Conservation (phyloP, 92 coral and sea anemone species). For the Palythoa caribaeorum region DNA sequence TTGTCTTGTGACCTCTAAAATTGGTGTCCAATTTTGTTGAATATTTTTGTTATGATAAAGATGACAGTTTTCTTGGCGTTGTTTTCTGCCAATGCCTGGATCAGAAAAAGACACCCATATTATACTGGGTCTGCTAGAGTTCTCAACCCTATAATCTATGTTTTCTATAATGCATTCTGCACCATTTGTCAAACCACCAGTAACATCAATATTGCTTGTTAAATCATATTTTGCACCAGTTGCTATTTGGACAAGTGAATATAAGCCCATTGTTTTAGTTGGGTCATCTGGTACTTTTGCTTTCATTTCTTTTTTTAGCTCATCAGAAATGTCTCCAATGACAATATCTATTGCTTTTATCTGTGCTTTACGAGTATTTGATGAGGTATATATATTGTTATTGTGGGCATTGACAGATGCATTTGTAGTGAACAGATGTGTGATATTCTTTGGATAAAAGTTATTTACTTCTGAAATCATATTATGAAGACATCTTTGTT, state of each 20-base stretch:
- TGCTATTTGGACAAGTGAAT: conserved; percentile 48
- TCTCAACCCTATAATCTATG: conserved; percentile 70
- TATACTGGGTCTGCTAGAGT: conserved; percentile 72
- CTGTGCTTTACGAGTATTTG: conserved; percentile 62
- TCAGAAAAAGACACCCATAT: conserved; percentile 74
- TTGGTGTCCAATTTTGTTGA: conserved; percentile 66
- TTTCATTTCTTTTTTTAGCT: conserved; percentile 62
- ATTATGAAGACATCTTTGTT: conserved; percentile 9
- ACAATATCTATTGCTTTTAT: conserved; percentile 66
- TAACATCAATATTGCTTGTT: conserved; percentile 67
- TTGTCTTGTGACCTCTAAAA: conserved; percentile 73
- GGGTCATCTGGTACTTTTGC: conserved; percentile 66
- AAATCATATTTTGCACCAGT: conserved; percentile 74
- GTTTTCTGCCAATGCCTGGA: conserved; percentile 50
- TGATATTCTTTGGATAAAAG: conserved; percentile 24
- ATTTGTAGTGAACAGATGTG: conserved; percentile 73
- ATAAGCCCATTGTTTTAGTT: conserved; percentile 74
- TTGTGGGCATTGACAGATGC: conserved; percentile 58
- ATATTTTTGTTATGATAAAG: conserved; percentile 43
- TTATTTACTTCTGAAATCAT: conserved; percentile 8
- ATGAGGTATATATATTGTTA: conserved; percentile 23
- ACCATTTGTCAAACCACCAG: conserved; percentile 83
- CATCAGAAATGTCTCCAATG: conserved; percentile 74
- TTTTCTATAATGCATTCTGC: conserved; percentile 69
- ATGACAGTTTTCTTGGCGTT: conserved; percentile 58